These are phyloP conservation scores for Tachina fera DNA, from an alignment of 2,888 invertebrate species.

Conservation along the genomic window DNA sequence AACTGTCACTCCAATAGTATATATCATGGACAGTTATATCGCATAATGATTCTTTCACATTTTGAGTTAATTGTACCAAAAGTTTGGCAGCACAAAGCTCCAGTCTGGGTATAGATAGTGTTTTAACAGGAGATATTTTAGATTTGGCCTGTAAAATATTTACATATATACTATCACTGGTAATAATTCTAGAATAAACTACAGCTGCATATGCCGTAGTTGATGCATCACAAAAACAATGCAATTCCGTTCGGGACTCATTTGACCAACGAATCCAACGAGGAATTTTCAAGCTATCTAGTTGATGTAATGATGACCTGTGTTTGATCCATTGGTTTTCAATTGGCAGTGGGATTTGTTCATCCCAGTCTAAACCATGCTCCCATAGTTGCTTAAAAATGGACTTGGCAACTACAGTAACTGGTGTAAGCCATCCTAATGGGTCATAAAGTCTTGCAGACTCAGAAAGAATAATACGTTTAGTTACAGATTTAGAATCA, in stretches of 20 bases:
- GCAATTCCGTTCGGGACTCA: too few relatives aligned
- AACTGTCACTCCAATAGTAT: slow-evolving; percentile 55
- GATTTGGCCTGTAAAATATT: too few relatives aligned
- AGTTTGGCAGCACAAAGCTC: slow-evolving; percentile 47
- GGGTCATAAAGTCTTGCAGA: slow-evolving; percentile 24
- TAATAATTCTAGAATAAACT: too few relatives aligned
- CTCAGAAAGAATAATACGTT: background rate
- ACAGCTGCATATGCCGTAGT: too few relatives aligned
- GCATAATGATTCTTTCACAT: slow-evolving; percentile 8
- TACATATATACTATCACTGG: too few relatives aligned
- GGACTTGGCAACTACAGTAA: slow-evolving; percentile 28
- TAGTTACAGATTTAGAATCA: too few relatives aligned
- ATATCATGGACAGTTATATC: background rate
- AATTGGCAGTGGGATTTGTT: background rate
- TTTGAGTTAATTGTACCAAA: slow-evolving; percentile 12
- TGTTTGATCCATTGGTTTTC: too few relatives aligned
- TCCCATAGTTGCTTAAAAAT: slow-evolving; percentile 50
- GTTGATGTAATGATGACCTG: too few relatives aligned
- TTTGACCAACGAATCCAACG: too few relatives aligned
- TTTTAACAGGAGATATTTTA: background rate
- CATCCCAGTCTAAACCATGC: slow-evolving; percentile 18
- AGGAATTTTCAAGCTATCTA: too few relatives aligned
- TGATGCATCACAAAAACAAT: too few relatives aligned
- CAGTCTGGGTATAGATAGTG: slow-evolving; percentile 39
- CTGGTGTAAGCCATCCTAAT: slow-evolving; percentile 15